Conservation (phyloP, 2,888 invertebrate genomes). For the Omphaloscelis lunosa region DNA sequence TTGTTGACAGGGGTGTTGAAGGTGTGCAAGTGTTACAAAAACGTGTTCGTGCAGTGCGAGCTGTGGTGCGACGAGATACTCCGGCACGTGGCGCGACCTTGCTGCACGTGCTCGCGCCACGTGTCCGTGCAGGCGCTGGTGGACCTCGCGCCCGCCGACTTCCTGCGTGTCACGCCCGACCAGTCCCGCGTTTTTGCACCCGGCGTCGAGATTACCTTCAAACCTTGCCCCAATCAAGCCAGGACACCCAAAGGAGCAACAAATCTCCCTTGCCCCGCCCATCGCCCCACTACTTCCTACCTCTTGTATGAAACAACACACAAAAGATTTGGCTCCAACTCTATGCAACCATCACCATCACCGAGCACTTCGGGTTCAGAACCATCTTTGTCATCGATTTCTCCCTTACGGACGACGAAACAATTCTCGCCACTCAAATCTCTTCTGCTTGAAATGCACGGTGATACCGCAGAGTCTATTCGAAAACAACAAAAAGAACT, state of each 20-base stretch:
- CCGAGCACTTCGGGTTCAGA: conserved; percentile 27
- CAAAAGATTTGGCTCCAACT: conserved; percentile 29
- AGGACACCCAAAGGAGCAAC: conserved; percentile 44
- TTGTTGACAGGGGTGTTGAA: conserved; percentile 76
- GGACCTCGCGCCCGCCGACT: conserved; percentile 72
- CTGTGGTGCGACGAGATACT: conserved; percentile 86
- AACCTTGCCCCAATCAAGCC: conserved; percentile 71
- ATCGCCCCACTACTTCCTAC: conserved; percentile 71
- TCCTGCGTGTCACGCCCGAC: conserved; percentile 66
- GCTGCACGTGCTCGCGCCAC: conserved; percentile 83
- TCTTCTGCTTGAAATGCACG: conserved; percentile 44
- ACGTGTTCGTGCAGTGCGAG: conserved; percentile 86
- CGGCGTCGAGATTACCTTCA: conserved; percentile 76
- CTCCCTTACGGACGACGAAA: background rate
- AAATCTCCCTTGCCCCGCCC: conserved; percentile 68
- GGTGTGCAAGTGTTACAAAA: conserved; percentile 87
- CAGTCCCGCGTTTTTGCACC: conserved; percentile 70
- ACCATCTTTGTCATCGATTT: background rate
- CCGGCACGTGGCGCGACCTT: conserved; percentile 79
- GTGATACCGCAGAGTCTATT: conserved; percentile 37
- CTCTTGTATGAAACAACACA: conserved; percentile 72
- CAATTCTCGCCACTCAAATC: conserved; percentile 29
- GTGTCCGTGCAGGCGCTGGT: conserved; percentile 76
- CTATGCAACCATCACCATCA: conserved; percentile 14
- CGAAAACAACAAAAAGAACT: conserved; percentile 33